Evolutionary conservation across 1,140 invertebrate genomes (phyloP), one percentile per base, ranked within the genome.

Genomic region (Bathynomus jamesi): DNA sequence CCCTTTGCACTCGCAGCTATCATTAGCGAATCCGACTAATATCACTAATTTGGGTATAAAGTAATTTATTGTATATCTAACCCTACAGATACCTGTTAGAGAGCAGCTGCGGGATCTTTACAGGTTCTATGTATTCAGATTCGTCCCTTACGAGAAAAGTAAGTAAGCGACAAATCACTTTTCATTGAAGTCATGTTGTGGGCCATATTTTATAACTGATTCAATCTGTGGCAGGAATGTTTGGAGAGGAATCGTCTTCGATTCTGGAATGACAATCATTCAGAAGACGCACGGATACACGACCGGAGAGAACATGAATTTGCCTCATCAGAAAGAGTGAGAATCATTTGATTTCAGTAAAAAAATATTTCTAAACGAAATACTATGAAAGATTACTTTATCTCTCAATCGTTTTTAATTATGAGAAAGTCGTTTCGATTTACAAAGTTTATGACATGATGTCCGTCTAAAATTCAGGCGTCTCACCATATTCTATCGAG

Each of bases 51-150:
- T n/a, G n/a, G n/a, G n/a, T n/a, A n/a, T n/a, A n/a, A n/a, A n/a
- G n/a, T n/a, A n/a, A n/a, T n/a, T n/a, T n/a, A n/a, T 25, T 27
- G 4, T 10, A 25, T 61, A 4, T 65, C 27, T 25, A 21, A 21
- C 13, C 4, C 24, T 61, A 4, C 70, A 75, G 81, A 30, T 81
- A 79, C 71, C 72, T 82, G n/a, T 70, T 82, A 7, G 80, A 82
- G 67, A 76, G 75, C 30, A 74, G 80, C 8, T 80, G 79, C 10
- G 81, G 81, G 53, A 74, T 80, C 53, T 78, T 76, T 70, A 81
- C 80, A 7, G 83, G 83, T 46, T 81, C 79, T 30, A 67, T 80
- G 11, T 82, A 82, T 74, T 74, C 78, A 61, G 80, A 81, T 62
- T 75, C 17, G 28, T 72, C 72, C 53, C 79, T 79, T 3, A 76